Percentiles rank a stretch among this genome's conserved stretches.
Evolutionary conservation across 2,797 vertebrate species (phyloP).

Genomic region (Oreonectes daqikongensis): DNA sequence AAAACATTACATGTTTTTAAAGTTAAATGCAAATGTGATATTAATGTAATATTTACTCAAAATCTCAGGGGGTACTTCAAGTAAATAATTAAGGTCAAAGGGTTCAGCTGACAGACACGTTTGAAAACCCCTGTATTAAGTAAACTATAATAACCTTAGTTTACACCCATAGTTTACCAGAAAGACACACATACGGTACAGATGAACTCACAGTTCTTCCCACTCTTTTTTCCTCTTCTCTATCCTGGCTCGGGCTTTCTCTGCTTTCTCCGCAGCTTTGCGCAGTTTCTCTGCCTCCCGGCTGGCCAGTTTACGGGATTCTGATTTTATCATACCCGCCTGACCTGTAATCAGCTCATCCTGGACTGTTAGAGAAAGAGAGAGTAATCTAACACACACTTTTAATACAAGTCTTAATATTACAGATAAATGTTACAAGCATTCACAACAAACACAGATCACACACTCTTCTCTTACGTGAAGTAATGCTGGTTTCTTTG

Average conservation of each 20-base stretch:
- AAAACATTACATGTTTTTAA: too few species aligned
- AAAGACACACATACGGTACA: background rate
- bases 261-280: slow-evolving; percentile 82
- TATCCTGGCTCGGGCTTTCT: slow-evolving; percentile 79
- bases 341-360: slow-evolving; percentile 40
- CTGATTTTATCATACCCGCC: background rate
- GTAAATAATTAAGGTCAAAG: too few species aligned
- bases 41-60: too few species aligned
- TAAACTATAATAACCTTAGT: too few species aligned
- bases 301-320: slow-evolving; percentile 59
- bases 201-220: slow-evolving; percentile 72
- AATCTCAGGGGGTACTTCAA: too few species aligned
- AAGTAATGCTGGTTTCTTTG: slow-evolving; percentile 43
- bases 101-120: too few species aligned
- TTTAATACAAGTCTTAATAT: background rate
- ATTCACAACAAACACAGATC: background rate
- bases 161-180: too few species aligned
- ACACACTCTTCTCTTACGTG: slow-evolving; percentile 51
- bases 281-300: slow-evolving; percentile 77
- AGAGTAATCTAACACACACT: background rate
- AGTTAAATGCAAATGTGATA: too few species aligned
- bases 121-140: too few species aligned
- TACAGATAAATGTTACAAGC: background rate
- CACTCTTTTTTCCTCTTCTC: slow-evolving; percentile 85
- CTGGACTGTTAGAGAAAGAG: slow-evolving; percentile 53